Percentiles rank a stretch among this genome's conserved stretches.
phyloP scores from a whole-genome alignment of 2,113 vertebrate genomes.

The Mus musculus region GRCm39 chr16:9695001-9695500 shows the following conservation, averaged over 20 bases:
- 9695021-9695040: neutral
- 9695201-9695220: constrained; percentile 46
- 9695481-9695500: neutral
- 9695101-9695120: neutral
- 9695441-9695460: constrained; percentile 13
- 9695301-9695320: neutral
- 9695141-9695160: constrained; percentile 60
- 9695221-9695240: constrained; percentile 22
- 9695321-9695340: neutral
- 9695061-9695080: neutral
- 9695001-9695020: neutral
- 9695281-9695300: neutral
- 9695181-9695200: constrained; percentile 22
- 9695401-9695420: constrained; percentile 32
- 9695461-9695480: neutral
- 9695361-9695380: neutral
- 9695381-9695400: neutral
- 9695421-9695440: neutral
- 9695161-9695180: constrained; percentile 57
- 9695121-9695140: constrained; percentile 51
- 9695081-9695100: neutral
- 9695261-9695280: constrained; percentile 24
- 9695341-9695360: neutral
- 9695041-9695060: neutral
- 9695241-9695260: constrained; percentile 34